These are phyloP conservation scores for Hafferia zeledoni DNA, from an alignment of 2,797 vertebrate genomes.

Conservation along the genomic window DNA sequence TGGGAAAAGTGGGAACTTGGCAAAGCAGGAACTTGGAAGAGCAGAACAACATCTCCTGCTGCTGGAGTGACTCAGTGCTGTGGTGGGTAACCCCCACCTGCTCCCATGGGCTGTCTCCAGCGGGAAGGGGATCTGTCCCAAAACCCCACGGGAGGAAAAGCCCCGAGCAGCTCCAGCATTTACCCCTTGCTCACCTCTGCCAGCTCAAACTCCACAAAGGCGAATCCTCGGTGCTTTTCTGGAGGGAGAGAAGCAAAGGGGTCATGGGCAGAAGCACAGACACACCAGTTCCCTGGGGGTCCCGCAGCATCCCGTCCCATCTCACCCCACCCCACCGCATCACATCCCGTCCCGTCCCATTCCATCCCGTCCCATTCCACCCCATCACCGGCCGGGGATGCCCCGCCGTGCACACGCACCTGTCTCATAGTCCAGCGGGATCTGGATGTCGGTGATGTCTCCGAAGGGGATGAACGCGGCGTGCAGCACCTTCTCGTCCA, in stretches of 20 bases:
- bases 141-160: not conserved
- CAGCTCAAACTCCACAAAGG: slow-evolving; percentile 94
- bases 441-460: slow-evolving; percentile 95
- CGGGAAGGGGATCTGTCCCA: not conserved
- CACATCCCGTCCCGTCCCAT: not conserved
- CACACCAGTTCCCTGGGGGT: not conserved
- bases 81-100: fast-evolving
- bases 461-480: slow-evolving; percentile 97
- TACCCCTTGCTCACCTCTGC: slow-evolving; percentile 84
- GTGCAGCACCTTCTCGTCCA: slow-evolving; percentile 94
- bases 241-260: not conserved
- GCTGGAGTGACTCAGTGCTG: fast-evolving
- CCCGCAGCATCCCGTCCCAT: not conserved
- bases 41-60: not conserved
- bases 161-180: fast-evolving
- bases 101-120: not conserved
- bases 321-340: no score
- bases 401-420: slow-evolving; percentile 70
- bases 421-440: slow-evolving; percentile 96
- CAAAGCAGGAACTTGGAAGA: not conserved
- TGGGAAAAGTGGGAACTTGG: fast-evolving
- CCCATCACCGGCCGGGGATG: not conserved
- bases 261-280: not conserved
- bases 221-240: slow-evolving; percentile 98
- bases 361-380: not conserved